phyloP scores from a whole-genome alignment of 1,140 invertebrate genomes.

The Nymphalis io region DNA sequence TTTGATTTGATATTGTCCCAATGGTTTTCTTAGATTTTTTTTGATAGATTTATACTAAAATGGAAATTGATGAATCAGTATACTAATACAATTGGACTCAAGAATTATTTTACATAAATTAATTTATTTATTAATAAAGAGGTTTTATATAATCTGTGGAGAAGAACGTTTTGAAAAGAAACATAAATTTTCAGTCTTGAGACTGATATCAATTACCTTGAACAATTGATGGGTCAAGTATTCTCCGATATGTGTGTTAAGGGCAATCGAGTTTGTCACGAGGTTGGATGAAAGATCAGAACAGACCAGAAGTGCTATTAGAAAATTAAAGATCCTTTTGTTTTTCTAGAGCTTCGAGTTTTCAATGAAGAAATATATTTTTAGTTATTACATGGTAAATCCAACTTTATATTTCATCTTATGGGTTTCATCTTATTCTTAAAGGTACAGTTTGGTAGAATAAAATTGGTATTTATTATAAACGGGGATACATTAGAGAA shows the following conservation, averaged over 20 bases:
- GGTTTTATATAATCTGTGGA: no score
- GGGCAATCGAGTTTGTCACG: conserved; percentile 21
- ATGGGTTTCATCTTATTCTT: no score
- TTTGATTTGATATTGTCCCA: not conserved
- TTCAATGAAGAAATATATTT: not conserved
- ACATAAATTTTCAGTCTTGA: not conserved
- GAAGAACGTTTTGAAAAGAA: not conserved
- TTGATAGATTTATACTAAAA: no score
- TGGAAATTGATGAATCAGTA: no score
- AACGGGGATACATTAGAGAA: not conserved
- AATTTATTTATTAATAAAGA: not conserved
- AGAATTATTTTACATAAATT: not conserved
- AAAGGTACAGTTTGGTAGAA: no score
- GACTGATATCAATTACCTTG: conserved; percentile 18
- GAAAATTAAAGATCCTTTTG: conserved; percentile 3
- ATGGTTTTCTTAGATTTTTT: not conserved
- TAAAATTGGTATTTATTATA: no score
- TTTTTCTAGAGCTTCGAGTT: not conserved
- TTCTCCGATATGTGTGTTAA: conserved; percentile 22
- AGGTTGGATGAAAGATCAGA: conserved; percentile 27
- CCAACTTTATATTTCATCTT: no score
- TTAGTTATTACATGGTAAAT: not conserved
- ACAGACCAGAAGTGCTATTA: conserved; percentile 9
- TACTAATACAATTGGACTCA: no score
- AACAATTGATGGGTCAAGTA: conserved; percentile 28